Evolutionary conservation across 2,113 vertebrate genomes (phyloP), one percentile per base, ranked within the genome.

Genomic region (Desmodus rotundus): DNA sequence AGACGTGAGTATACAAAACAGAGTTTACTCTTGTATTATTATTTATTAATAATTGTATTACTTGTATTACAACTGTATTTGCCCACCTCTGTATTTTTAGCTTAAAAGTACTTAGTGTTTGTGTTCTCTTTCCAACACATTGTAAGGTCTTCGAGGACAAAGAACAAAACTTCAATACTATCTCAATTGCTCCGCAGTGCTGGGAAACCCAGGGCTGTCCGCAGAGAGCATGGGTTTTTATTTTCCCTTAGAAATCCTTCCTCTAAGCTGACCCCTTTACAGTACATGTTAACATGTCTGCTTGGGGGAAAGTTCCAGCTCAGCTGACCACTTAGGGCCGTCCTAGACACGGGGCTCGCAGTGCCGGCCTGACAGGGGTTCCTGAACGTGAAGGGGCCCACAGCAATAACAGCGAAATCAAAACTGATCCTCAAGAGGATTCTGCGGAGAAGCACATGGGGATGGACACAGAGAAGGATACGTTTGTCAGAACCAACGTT

Each of bases 391-490:
- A 65, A n/a, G n/a, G 22, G 76, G 41, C 24, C 50, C 38, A 36
- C 22, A 41, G 33, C 54, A 92, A 73, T 8, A 50, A 95, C 41
- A 92, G 31, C 52, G 85, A 67, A 72, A 87, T 68, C 76, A 80
- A 93, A 96, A 22, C 36, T 56, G 38, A 61, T 52, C 61, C 52
- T 38, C 54, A 47, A 33, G 83, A 94, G 45, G 31, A 52, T 17
- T 56, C 56, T 41, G 33, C 41, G 17, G 45, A 92, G 81, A 54
- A 90, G 43, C 74, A 88, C 0, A 0, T 17, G 33, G 10, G 74
- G 72, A 33, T 0, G 7, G n/a, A 24, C 61, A 91, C 7, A 73
- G 47, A 97, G 65, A 98, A 99, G 98, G 99, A 99, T 99, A 99
- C 99, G 98, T 96, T 98, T 98, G 67, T 98, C 98, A 6, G 98